A percentile compares a stretch with the other conserved stretches of the same genome.
phyloP scores from a whole-genome alignment of 2,888 invertebrate genomes.

The Onchidella celtica region DNA sequence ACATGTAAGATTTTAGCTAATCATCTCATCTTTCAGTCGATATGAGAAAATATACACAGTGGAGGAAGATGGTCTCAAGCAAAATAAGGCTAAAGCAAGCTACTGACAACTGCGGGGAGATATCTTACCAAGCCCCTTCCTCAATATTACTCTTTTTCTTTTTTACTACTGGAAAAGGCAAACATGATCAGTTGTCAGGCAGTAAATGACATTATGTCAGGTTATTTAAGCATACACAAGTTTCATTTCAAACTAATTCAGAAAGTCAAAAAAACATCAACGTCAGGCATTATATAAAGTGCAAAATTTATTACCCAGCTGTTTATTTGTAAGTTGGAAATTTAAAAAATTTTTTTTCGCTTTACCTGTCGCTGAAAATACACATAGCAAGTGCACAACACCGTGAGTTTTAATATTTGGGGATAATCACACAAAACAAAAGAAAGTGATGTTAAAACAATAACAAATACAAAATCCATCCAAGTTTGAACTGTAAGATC shows the following conservation, averaged over 20 bases:
- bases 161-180: conserved; percentile 48
- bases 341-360: neutral
- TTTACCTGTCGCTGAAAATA: conserved; percentile 48
- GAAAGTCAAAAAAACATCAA: conserved; percentile 1
- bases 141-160: conserved; percentile 46
- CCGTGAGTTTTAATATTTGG: neutral
- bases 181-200: conserved; percentile 38
- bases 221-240: conserved; percentile 19
- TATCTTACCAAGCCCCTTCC: conserved; percentile 39
- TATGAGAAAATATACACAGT: neutral
- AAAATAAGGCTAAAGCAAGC: conserved; percentile 33
- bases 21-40: too few relatives aligned
- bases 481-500: too few relatives aligned
- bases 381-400: conserved; percentile 29
- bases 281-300: conserved; percentile 18
- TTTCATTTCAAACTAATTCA: neutral
- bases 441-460: too few relatives aligned
- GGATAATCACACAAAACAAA: too few relatives aligned
- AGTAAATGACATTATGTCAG: conserved; percentile 1
- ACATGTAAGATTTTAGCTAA: too few relatives aligned
- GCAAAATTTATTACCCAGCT: conserved; percentile 20
- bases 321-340: neutral
- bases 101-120: neutral
- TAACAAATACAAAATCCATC: too few relatives aligned
- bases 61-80: neutral